Evolutionary conservation across 2,888 invertebrate species (phyloP).

Genomic region (Amiota mariae): DNA sequence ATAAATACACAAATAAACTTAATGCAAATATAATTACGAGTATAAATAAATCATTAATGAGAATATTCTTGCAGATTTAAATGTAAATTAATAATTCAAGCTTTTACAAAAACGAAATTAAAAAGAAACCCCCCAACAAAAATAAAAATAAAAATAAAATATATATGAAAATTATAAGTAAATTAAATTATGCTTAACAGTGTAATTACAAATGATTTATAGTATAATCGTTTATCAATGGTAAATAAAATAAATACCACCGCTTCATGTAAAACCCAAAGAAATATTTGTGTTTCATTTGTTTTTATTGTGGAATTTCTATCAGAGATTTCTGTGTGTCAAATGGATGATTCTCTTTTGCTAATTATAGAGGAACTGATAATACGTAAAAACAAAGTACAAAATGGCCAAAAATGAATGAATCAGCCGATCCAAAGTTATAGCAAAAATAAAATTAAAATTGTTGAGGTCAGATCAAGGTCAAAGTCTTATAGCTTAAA

Average conservation of each 20-base stretch:
- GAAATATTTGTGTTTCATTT: neutral
- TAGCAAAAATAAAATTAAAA: no score
- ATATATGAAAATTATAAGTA: slow-evolving; percentile 3
- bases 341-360: no score
- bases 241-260: slow-evolving; percentile 73
- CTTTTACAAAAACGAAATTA: slow-evolving; percentile 43
- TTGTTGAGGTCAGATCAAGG: no score
- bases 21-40: neutral
- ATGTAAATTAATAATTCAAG: slow-evolving; percentile 49
- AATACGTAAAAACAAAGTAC: no score
- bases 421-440: no score
- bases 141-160: slow-evolving; percentile 31
- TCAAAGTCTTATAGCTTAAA: no score
- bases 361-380: no score
- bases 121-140: slow-evolving; percentile 49
- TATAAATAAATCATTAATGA: neutral
- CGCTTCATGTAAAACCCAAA: slow-evolving; percentile 72
- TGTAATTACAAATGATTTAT: slow-evolving; percentile 61
- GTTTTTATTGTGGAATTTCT: neutral
- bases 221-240: slow-evolving; percentile 65
- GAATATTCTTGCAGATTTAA: slow-evolving; percentile 29
- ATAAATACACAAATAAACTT: neutral
- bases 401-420: no score
- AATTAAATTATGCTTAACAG: slow-evolving; percentile 49
- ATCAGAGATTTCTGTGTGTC: no score